Conservation (phyloP, 2,113 vertebrate genomes). For the Clupea harengus region DNA sequence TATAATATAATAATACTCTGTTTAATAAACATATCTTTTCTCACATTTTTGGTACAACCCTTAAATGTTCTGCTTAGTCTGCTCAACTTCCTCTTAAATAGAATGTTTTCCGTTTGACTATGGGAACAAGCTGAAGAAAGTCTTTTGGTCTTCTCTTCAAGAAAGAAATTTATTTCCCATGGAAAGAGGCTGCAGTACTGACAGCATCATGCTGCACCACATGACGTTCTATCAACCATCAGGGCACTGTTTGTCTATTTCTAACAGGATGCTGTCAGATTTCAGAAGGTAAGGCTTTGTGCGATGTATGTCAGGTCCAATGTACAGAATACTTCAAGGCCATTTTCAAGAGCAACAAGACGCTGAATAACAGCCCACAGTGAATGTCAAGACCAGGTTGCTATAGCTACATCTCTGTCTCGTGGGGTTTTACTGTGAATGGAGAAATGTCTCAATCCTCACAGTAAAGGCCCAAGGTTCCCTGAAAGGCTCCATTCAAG, state of each 20-base stretch:
- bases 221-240: neutral
- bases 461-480: neutral
- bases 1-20: no score
- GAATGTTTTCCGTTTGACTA: neutral
- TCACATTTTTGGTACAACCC: neutral
- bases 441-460: neutral
- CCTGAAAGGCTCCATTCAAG: slow-evolving; percentile 15
- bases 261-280: neutral
- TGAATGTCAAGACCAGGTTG: slow-evolving; percentile 29
- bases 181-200: neutral
- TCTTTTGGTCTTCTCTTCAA: neutral
- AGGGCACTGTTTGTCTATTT: neutral
- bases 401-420: slow-evolving; percentile 18
- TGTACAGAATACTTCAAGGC: slow-evolving; percentile 13
- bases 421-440: neutral
- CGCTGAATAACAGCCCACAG: neutral
- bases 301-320: neutral
- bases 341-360: neutral
- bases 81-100: neutral
- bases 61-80: neutral
- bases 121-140: neutral
- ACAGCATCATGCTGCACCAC: neutral
- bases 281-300: neutral
- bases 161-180: no score
- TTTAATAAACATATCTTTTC: neutral